A percentile compares a stretch with the other conserved stretches of the same genome.
Evolutionary conservation across 2,113 vertebrate genomes (phyloP).

Genomic region (Epinephelus moara): DNA sequence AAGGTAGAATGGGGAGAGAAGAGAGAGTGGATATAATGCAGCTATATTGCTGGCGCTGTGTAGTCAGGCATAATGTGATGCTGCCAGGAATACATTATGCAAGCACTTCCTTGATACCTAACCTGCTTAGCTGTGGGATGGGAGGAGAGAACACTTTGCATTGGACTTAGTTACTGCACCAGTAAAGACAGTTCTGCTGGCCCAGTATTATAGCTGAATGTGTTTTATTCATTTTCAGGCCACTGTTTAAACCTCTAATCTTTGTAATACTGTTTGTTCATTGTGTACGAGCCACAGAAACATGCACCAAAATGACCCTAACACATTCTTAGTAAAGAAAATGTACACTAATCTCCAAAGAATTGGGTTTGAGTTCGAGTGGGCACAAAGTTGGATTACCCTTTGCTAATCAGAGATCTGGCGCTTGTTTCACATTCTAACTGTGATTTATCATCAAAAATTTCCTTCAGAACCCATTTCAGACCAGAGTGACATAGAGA

Average conservation of each 20-base stretch:
- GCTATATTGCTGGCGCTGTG: constrained; percentile 60
- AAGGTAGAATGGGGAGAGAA: not conserved
- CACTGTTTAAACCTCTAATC: constrained; percentile 37
- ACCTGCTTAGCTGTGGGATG: constrained; percentile 65
- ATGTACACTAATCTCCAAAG: constrained; percentile 65
- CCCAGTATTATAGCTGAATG: not conserved
- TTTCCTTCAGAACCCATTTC: constrained; percentile 90
- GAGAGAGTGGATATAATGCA: constrained; percentile 51
- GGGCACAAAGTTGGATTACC: constrained; percentile 68
- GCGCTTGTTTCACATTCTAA: constrained; percentile 62
- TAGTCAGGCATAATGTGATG: constrained; percentile 62
- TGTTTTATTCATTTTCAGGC: constrained; percentile 36
- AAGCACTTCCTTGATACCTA: constrained; percentile 66
- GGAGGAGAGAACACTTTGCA: constrained; percentile 36
- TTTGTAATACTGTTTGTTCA: constrained; percentile 34
- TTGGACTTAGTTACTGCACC: constrained; percentile 38
- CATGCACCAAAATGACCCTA: constrained; percentile 8
- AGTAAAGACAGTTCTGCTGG: constrained; percentile 23
- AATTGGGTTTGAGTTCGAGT: constrained; percentile 50
- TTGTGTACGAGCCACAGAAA: constrained; percentile 20
- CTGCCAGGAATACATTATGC: constrained; percentile 69
- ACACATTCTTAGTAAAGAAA: constrained; percentile 58
- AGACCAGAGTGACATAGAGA: constrained; percentile 96
- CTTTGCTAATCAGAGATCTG: constrained; percentile 64
- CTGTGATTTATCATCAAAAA: constrained; percentile 53